Percentiles rank a stretch among this genome's conserved stretches.
Conservation (phyloP, 2,113 vertebrate genomes). For the Brachionichthys hirsutus region DNA sequence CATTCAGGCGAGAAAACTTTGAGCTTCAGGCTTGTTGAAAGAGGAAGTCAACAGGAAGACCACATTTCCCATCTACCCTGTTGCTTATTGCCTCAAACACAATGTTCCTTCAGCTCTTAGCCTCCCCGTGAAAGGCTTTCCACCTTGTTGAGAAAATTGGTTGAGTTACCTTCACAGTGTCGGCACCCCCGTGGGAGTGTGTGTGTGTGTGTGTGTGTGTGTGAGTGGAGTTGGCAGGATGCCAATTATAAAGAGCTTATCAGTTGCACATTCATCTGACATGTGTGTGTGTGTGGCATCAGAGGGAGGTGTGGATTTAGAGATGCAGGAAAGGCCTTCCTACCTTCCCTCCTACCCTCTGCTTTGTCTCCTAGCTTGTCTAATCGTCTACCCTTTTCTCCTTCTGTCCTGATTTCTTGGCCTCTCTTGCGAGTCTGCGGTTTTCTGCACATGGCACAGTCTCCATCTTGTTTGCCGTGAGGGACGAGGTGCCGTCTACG, state of each 20-base stretch:
- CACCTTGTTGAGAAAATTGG: neutral
- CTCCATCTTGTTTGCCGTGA: no score
- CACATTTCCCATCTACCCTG: neutral
- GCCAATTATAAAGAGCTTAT: conserved; percentile 38
- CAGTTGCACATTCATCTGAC: conserved; percentile 48
- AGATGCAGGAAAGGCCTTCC: conserved; percentile 12
- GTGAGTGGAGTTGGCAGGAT: conserved; percentile 3
- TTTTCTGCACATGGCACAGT: no score
- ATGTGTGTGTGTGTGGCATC: conserved; percentile 40
- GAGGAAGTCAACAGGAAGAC: no score
- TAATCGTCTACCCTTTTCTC: no score
- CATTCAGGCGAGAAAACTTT: no score
- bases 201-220: conserved; percentile 3
- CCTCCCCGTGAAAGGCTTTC: neutral
- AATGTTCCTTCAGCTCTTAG: neutral
- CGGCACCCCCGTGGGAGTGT: neutral
- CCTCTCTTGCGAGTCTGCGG: no score
- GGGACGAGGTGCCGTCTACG: no score
- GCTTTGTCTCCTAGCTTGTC: neutral
- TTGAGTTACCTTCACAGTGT: neutral
- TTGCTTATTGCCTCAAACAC: neutral
- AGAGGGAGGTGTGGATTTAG: conserved; percentile 18
- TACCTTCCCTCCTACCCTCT: neutral
- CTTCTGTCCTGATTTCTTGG: no score
- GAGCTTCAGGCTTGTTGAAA: no score